Base-by-base conservation (phyloP, 2,797 vertebrate genomes). In the Antennarius maculatus region DNA sequence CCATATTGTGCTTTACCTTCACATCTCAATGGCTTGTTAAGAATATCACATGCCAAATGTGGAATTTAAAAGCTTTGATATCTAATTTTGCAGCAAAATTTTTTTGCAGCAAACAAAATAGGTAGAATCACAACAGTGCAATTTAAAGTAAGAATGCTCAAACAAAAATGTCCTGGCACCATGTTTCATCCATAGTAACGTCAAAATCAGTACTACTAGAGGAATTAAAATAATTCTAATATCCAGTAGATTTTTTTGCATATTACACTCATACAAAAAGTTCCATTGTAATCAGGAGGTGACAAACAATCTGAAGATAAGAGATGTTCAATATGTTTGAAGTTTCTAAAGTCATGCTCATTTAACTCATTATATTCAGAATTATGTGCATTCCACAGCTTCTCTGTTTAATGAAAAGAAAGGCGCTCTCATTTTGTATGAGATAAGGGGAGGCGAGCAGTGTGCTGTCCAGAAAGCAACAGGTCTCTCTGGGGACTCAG, bases 371-470 rank as follows among this genome's bases (percentile, higher is more conserved):
- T 80, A 65, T 65, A 85, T 82, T 87, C 80, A 87, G 54, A 77
- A 87, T 23, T 76, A 65, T 56, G 74, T 82, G 79, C 84, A 91
- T 92, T 92, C 89, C 88, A 79, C 58, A 77, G 81, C 86, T 91
- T 77, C 53, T 73, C 54, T 64, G 61, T 85, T 89, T 79, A 79
- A 85, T 94, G 94, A 95, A 96, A 95, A 95, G 89, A 93, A 93
- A 93, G 92, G 91, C 93, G 89, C 91, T 94, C 96, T 95, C 96
- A 97, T 96, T 96, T 98, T 96, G 97, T 94, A 96, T 95, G 95
- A 97, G 92, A 94, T 95, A 95, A 91, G 92, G 90, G 92, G 88
- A 91, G 89, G 59, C 42, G 82, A 83, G 83, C 80, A 74, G 87
- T 86, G 86, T 82, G 88, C 89, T 87, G 88, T 91, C 89, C 90